Percentiles rank a stretch among this genome's conserved stretches.
Conservation (phyloP, 2,113 vertebrate species). For the Rousettus leschenaultii region DNA sequence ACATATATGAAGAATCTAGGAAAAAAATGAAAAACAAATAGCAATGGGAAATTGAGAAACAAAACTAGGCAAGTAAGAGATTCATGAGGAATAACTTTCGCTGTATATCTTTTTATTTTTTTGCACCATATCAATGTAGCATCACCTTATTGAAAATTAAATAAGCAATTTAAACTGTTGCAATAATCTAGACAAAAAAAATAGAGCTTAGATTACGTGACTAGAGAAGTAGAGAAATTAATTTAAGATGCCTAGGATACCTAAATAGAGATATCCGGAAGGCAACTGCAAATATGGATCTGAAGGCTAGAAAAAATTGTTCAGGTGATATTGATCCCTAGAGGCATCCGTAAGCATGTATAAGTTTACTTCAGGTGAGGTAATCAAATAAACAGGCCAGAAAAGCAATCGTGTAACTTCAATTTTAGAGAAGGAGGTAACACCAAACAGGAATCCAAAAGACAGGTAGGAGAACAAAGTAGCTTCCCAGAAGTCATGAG, state of each 20-base stretch:
- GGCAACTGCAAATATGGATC: not conserved
- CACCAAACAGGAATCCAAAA: not conserved
- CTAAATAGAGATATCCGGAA: not conserved
- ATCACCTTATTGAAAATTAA: not conserved
- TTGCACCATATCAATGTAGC: not conserved
- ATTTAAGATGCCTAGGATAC: not conserved
- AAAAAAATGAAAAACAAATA: not conserved
- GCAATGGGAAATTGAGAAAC: not conserved
- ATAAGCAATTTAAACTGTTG: not conserved
- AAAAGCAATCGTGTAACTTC: conserved; percentile 9
- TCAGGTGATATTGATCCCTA: not conserved
- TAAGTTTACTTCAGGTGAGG: not conserved
- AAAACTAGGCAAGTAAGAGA: not conserved
- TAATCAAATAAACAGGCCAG: not conserved
- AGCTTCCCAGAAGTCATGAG: not conserved
- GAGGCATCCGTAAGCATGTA: not conserved
- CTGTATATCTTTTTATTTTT: not conserved
- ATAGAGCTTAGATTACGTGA: not conserved
- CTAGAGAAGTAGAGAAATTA: not conserved
- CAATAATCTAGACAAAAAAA: conserved; percentile 2
- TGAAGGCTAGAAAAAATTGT: not conserved
- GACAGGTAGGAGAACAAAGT: not conserved
- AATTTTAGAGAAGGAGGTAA: conserved; percentile 31
- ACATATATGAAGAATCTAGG: not conserved
- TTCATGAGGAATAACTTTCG: not conserved